These are phyloP conservation scores for Eristalinus aeneus DNA, from an alignment of 2,888 invertebrate genomes.

Conservation along the genomic window DNA sequence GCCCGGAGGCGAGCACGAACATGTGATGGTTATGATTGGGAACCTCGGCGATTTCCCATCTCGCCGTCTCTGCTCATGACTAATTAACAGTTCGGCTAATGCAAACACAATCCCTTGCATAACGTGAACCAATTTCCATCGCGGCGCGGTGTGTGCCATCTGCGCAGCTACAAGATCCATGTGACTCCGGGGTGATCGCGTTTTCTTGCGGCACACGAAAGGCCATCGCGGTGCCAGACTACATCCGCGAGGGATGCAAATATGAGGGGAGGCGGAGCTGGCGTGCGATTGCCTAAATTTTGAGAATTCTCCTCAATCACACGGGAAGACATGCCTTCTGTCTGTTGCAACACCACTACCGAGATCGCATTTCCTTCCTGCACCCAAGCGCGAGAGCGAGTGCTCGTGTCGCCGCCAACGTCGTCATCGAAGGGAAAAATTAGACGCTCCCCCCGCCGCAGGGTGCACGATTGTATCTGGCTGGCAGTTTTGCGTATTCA, in stretches of 20 bases:
- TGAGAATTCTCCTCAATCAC: neutral
- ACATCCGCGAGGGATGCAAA: slow-evolving; percentile 61
- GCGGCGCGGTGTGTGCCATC: slow-evolving; percentile 16
- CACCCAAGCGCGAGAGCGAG: neutral
- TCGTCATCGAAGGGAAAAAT: slow-evolving; percentile 29
- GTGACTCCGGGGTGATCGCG: slow-evolving; percentile 67
- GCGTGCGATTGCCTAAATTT: slow-evolving; percentile 49
- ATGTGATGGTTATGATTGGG: slow-evolving; percentile 66
- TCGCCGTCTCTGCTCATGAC: slow-evolving; percentile 47
- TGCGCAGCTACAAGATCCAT: slow-evolving; percentile 10
- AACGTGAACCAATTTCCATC: slow-evolving; percentile 64
- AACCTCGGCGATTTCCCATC: slow-evolving; percentile 53
- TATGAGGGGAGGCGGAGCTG: neutral
- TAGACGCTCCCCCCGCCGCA: neutral
- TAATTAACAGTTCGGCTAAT: slow-evolving; percentile 68
- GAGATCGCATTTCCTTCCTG: slow-evolving; percentile 40
- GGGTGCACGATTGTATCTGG: slow-evolving; percentile 12
- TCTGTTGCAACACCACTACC: neutral
- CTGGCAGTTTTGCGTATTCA: slow-evolving; percentile 16
- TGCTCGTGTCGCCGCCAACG: neutral
- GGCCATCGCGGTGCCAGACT: slow-evolving; percentile 57
- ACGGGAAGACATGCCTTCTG: neutral
- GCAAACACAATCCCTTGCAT: slow-evolving; percentile 70
- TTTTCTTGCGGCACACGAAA: slow-evolving; percentile 65
- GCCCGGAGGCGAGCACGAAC: slow-evolving; percentile 36